These are phyloP conservation scores for Orchesellides sinensis DNA, from an alignment of 2,888 invertebrate genomes.

Conservation along the genomic window DNA sequence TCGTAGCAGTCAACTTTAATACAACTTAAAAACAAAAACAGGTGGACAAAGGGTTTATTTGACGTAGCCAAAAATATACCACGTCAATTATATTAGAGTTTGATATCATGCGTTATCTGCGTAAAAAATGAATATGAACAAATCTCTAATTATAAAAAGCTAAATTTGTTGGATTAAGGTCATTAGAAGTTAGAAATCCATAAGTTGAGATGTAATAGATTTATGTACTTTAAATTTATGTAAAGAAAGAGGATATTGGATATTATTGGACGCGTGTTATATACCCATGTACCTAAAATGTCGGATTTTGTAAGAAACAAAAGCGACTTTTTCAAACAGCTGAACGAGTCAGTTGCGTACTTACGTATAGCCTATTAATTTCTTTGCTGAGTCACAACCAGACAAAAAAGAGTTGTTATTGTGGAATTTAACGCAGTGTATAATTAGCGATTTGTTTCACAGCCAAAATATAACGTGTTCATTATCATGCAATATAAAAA, in stretches of 20 bases:
- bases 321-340: slow-evolving; percentile 41
- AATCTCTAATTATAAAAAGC: no score
- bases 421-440: slow-evolving; percentile 47
- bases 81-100: no score
- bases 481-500: slow-evolving; percentile 25
- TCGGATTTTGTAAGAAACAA: slow-evolving; percentile 13
- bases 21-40: no score
- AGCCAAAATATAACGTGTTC: slow-evolving; percentile 49
- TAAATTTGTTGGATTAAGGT: no score
- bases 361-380: slow-evolving; percentile 33
- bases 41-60: no score
- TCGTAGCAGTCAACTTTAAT: no score
- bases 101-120: no score
- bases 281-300: background rate
- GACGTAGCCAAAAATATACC: no score
- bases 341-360: slow-evolving; percentile 23
- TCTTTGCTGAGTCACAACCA: slow-evolving; percentile 1
- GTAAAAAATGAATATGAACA: no score
- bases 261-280: background rate
- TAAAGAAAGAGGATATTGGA: background rate
- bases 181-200: no score
- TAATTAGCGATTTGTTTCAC: slow-evolving; percentile 57
- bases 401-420: slow-evolving; percentile 35
- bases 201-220: no score
- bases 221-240: no score